Evolutionary conservation across 2,797 vertebrate species (phyloP).

Genomic region (Danio tinwini): DNA sequence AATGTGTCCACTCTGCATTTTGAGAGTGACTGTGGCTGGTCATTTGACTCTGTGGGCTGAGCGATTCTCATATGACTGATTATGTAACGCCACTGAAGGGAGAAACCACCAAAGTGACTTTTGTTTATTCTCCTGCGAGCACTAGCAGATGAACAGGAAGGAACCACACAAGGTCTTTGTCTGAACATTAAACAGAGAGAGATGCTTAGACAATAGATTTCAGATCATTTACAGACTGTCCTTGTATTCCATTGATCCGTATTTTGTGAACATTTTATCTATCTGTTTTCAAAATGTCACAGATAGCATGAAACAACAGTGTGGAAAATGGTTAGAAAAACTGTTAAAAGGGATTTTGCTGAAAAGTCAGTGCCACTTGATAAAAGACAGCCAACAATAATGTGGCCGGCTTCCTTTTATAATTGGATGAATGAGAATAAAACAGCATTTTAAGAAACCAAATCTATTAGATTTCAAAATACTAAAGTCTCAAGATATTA

Average conservation of each 20-base stretch:
- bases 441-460: background rate
- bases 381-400: background rate
- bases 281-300: background rate
- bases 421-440: background rate
- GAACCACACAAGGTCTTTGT: slow-evolving; percentile 10
- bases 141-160: background rate
- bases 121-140: background rate
- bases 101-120: slow-evolving; percentile 15
- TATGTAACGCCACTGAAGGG: slow-evolving; percentile 10
- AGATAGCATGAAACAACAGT: background rate
- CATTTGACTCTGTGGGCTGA: slow-evolving; percentile 16
- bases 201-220: background rate
- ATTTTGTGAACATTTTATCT: background rate
- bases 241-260: background rate
- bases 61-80: slow-evolving; percentile 20
- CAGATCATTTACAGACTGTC: background rate
- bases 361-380: too few relatives aligned
- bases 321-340: background rate
- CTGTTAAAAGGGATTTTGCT: background rate
- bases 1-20: background rate
- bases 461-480: too few relatives aligned
- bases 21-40: slow-evolving; percentile 8
- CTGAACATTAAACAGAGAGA: background rate
- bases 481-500: too few relatives aligned
- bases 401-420: background rate